phyloP scores from a whole-genome alignment of 92 coral and sea anemone genomes.

The Actinostola sp. region DNA sequence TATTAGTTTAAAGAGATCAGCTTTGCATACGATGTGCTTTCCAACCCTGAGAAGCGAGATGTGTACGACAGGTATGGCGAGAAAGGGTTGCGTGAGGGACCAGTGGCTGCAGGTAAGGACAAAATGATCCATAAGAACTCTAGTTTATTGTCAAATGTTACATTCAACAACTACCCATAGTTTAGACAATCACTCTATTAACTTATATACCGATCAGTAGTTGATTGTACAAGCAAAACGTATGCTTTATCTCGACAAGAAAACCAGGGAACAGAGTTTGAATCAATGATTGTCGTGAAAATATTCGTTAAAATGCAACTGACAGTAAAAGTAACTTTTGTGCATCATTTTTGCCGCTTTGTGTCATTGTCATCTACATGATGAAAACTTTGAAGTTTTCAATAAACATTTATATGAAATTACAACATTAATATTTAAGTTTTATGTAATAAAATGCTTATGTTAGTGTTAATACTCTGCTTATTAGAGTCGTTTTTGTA shows the following conservation, averaged over 20 bases:
- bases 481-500: no score
- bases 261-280: background rate
- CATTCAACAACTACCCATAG: background rate
- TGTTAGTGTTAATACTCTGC: no score
- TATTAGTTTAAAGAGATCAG: constrained; percentile 93
- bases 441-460: no score
- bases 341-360: no score
- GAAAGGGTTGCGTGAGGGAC: constrained; percentile 95
- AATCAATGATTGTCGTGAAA: background rate
- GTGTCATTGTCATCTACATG: no score
- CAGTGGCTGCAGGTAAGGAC: constrained; percentile 70
- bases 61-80: constrained; percentile 94
- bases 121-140: background rate
- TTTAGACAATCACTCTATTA: background rate
- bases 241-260: background rate
- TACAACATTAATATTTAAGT: no score
- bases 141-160: background rate
- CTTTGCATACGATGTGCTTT: constrained; percentile 92
- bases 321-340: no score
- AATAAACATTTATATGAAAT: no score
- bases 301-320: no score
- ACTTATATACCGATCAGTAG: background rate
- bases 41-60: constrained; percentile 93
- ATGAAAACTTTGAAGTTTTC: no score
- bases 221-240: background rate